Conservation (phyloP, 1,140 invertebrate genomes). For the Drosophila novamexicana region DNA sequence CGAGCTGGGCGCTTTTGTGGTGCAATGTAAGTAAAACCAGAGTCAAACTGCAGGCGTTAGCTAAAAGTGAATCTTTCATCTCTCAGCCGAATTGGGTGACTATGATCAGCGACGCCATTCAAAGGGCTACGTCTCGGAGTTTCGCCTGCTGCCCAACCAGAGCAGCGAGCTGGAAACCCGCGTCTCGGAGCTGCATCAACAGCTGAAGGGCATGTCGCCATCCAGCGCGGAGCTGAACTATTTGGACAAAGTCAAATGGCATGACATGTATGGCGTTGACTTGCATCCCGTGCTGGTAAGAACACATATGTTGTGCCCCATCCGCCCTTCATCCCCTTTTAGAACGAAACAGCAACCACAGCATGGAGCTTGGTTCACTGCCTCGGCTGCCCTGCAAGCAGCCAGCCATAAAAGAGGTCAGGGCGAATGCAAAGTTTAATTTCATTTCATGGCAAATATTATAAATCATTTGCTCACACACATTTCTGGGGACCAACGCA, state of each 20-base stretch:
- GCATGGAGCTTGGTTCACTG: conserved; percentile 27
- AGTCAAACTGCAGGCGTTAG: neutral
- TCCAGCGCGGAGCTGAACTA: conserved; percentile 93
- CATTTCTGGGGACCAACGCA: conserved; percentile 51
- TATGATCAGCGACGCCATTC: conserved; percentile 96
- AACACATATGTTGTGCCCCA: neutral
- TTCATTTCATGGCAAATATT: conserved; percentile 80
- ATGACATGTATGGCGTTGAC: conserved; percentile 99
- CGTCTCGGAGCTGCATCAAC: conserved; percentile 95
- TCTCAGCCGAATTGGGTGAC: conserved; percentile 98
- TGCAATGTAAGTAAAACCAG: conserved; percentile 94
- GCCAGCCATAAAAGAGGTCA: conserved; percentile 65
- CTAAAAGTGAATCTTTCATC: conserved; percentile 33
- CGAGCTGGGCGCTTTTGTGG: conserved; percentile 95
- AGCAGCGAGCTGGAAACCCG: conserved; percentile 94
- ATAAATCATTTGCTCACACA: conserved; percentile 76
- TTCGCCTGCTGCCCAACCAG: conserved; percentile 97
- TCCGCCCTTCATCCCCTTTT: neutral
- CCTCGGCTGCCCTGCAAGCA: conserved; percentile 18
- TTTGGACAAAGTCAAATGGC: conserved; percentile 97
- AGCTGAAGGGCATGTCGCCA: conserved; percentile 86
- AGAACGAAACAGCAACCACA: conserved; percentile 27
- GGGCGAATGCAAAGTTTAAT: conserved; percentile 76
- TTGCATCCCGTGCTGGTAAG: conserved; percentile 89
- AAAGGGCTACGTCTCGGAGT: conserved; percentile 97